phyloP scores from a whole-genome alignment of 2,113 vertebrate species.

The Sylvia atricapilla region DNA sequence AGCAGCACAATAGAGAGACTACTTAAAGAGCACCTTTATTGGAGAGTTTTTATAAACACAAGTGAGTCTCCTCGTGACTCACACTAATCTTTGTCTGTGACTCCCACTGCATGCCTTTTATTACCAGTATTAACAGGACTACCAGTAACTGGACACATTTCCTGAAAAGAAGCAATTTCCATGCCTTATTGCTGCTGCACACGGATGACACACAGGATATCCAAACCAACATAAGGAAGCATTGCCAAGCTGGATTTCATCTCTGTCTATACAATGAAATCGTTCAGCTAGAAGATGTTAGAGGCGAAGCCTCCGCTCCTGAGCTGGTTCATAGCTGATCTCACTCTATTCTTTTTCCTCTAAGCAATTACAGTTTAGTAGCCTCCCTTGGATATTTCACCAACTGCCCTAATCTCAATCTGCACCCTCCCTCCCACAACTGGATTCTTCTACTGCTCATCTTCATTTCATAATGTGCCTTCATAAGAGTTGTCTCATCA shows the following conservation, averaged over 20 bases:
- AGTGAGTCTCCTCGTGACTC: slow-evolving; percentile 42
- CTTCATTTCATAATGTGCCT: not conserved
- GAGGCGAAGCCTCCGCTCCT: not conserved
- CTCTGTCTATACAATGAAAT: not conserved
- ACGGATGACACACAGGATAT: slow-evolving; percentile 51
- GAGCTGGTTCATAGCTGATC: not conserved
- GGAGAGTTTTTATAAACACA: not conserved
- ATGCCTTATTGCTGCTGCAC: not conserved
- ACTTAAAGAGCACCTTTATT: not conserved
- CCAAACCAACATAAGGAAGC: not conserved
- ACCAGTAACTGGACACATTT: not conserved
- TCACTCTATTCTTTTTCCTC: not conserved
- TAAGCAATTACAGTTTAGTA: not conserved
- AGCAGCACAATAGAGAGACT: not conserved
- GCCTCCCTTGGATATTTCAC: not conserved
- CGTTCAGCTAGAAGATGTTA: not conserved
- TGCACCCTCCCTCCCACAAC: not conserved
- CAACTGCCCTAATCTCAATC: not conserved
- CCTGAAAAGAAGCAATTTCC: slow-evolving; percentile 26
- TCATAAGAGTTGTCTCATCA: not conserved
- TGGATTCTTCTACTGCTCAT: not conserved
- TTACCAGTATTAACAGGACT: not conserved
- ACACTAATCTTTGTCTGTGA: not conserved
- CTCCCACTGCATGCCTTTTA: slow-evolving; percentile 5
- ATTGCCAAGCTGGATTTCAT: not conserved